Base-by-base conservation (phyloP, 2,888 invertebrate genomes). In the Parascotia fuliginaria region DNA sequence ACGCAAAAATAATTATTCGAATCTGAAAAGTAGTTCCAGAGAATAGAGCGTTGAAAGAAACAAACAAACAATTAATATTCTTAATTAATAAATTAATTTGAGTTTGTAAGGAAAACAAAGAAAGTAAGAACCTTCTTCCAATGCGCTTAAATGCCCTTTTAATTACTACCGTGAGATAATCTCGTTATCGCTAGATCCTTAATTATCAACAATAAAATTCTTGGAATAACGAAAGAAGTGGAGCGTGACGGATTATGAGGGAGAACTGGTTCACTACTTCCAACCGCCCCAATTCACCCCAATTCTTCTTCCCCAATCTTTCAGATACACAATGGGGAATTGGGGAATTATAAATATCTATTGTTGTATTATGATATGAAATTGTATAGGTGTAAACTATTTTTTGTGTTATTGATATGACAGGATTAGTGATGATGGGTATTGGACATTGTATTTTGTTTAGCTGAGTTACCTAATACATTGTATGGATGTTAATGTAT, bases 141-240 rank as follows among this genome's bases (percentile, higher is more conserved):
- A n/a, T n/a, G n/a, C 15, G 28, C 19, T 43, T 50, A 14, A 52
- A 51, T 49, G 49, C n/a, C 42, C 52, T 42, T 42, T 67, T 63
- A 78, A 83, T 83, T 81, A 81, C 85, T 85, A 77, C 77, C 79
- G 67, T 75, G 76, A 70, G 75, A 82, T 87, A 84, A 89, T 87
- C 86, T 75, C 70, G 81, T 87, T 87, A 85, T 83, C 80, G 65
- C 56, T 72, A 72, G 78, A 82, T 83, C 80, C 78, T 77, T 83
- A 87, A 87, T 87, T 85, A 87, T 79, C 77, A 83, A 84, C 81
- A 84, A 85, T 82, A 79, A 84, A 85, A 87, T 83, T 83, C 74
- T 82, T 70, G 76, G 76, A 78, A 77, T 77, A 75, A 70, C 73
- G 65, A 65, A 81, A 70, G 75, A 77, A 82, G 68, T 77, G 73